These are phyloP conservation scores for Drosophila elegans DNA, from an alignment of 1,140 invertebrate genomes.

Conservation along the genomic window DNA sequence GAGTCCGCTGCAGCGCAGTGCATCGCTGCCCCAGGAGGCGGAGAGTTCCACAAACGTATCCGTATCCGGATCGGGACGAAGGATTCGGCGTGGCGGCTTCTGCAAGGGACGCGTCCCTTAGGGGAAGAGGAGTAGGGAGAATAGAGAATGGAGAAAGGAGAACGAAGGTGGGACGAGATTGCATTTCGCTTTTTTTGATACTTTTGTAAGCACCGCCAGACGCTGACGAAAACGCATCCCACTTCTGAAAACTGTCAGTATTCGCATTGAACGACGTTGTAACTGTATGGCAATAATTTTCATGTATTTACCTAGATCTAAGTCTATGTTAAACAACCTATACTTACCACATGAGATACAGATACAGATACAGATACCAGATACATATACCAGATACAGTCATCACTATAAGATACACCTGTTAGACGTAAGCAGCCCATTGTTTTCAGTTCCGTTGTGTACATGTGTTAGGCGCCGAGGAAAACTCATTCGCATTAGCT, in stretches of 20 bases:
- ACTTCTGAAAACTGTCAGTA: constrained; percentile 65
- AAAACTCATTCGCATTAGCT: constrained; percentile 31
- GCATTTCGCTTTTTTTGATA: constrained; percentile 72
- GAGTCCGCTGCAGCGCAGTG: constrained; percentile 63
- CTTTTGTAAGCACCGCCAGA: constrained; percentile 64
- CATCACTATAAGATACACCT: constrained; percentile 32
- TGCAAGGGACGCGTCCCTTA: constrained; percentile 76
- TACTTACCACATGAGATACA: constrained; percentile 22
- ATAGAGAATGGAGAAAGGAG: too few species aligned
- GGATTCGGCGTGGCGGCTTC: constrained; percentile 74
- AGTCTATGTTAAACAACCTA: constrained; percentile 44
- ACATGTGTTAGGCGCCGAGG: constrained; percentile 40
- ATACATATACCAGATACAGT: constrained; percentile 8
- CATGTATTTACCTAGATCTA: constrained; percentile 76
- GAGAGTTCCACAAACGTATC: constrained; percentile 44
- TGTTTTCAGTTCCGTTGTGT: constrained; percentile 45
- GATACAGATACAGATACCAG: constrained; percentile 9
- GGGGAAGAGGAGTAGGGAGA: background rate
- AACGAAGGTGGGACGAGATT: constrained; percentile 13
- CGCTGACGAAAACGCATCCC: constrained; percentile 12
- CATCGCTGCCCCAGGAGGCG: constrained; percentile 66
- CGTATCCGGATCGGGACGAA: constrained; percentile 44
- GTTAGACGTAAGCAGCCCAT: constrained; percentile 41
- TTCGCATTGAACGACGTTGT: constrained; percentile 80
- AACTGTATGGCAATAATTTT: constrained; percentile 84